Evolutionary conservation across 2,888 invertebrate species (phyloP).

Genomic region (Tuberolachnus salignus): DNA sequence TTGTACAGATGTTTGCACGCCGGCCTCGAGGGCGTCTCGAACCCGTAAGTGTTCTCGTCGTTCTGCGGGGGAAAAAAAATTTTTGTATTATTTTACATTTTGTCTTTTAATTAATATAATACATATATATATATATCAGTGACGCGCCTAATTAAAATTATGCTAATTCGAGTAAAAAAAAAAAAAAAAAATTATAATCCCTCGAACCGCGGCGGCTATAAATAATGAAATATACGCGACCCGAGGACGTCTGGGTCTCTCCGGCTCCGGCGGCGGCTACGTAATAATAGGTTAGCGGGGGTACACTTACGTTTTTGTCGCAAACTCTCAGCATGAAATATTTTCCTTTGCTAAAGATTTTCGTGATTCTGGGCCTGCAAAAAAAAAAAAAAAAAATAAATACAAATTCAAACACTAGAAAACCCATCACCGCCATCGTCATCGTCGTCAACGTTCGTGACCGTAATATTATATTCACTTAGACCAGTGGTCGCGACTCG

Average conservation of each 20-base stretch:
- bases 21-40: slow-evolving; percentile 88
- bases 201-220: neutral
- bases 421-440: no score
- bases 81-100: no score
- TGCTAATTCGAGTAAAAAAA: neutral
- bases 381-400: neutral
- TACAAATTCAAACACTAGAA: no score
- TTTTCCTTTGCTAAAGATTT: slow-evolving; percentile 94
- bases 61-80: slow-evolving; percentile 67
- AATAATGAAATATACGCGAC: neutral
- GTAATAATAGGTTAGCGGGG: no score
- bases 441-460: neutral
- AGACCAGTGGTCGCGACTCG: no score
- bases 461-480: neutral
- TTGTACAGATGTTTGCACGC: slow-evolving; percentile 96
- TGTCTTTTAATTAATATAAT: no score
- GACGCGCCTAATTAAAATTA: neutral
- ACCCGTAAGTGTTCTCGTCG: slow-evolving; percentile 94
- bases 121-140: neutral
- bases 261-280: no score
- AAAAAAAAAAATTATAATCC: neutral
- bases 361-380: slow-evolving; percentile 84
- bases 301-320: slow-evolving; percentile 87
- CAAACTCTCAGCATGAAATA: slow-evolving; percentile 95
- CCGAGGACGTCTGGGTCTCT: neutral